A percentile compares a stretch with the other conserved stretches of the same genome.
Evolutionary conservation across 2,797 vertebrate genomes (phyloP).

Genomic region (Notoglanidium macrostoma): DNA sequence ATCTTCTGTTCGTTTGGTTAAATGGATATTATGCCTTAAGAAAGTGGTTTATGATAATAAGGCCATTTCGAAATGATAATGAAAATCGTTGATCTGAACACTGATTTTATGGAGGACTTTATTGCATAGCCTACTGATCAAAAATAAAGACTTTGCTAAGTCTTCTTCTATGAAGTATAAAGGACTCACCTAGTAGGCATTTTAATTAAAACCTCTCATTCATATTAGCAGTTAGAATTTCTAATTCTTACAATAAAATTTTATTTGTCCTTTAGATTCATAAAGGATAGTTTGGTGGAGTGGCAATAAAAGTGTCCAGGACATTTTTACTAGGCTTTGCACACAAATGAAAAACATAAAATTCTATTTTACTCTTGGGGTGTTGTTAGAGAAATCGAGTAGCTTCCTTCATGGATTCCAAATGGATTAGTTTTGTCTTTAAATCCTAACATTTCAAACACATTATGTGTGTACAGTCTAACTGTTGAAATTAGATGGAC

Average conservation of each 20-base stretch:
- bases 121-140: slow-evolving; percentile 1
- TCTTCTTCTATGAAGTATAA: background rate
- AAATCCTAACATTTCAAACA: too few species aligned
- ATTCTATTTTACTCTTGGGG: background rate
- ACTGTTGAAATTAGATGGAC: background rate
- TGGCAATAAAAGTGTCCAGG: slow-evolving; percentile 23
- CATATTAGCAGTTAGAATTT: background rate
- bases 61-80: background rate
- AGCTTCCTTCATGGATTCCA: background rate
- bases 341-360: background rate
- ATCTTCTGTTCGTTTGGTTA: background rate
- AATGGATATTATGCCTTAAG: background rate
- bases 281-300: background rate
- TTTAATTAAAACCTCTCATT: background rate
- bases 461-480: background rate
- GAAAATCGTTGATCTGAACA: slow-evolving; percentile 16
- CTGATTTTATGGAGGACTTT: slow-evolving; percentile 25
- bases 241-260: background rate
- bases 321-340: slow-evolving; percentile 11
- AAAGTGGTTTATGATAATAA: background rate
- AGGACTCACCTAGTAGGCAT: background rate
- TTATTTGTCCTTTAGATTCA: background rate
- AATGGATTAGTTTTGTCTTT: background rate
- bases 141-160: background rate
- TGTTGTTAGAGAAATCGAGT: background rate